These are phyloP conservation scores for Biston stratarius DNA, from an alignment of 2,888 invertebrate species.

Conservation along the genomic window DNA sequence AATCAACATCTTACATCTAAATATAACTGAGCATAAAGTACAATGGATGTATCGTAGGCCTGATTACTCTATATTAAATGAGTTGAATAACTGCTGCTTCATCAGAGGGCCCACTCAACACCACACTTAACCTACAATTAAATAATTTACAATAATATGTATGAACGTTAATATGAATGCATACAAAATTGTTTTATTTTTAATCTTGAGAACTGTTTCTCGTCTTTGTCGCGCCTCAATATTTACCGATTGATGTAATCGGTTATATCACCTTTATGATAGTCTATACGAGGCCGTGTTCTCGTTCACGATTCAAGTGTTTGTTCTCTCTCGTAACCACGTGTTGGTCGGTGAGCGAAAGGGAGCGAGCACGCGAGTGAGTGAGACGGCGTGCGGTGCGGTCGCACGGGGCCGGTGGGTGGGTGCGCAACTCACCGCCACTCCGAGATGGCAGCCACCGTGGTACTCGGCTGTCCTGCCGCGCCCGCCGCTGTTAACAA, in stretches of 20 bases:
- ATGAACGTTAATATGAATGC: slow-evolving; percentile 76
- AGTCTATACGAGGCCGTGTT: slow-evolving; percentile 8
- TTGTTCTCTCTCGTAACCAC: slow-evolving; percentile 1
- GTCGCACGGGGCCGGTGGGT: slow-evolving; percentile 35
- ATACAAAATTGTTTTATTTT: slow-evolving; percentile 63
- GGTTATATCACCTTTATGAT: slow-evolving; percentile 20
- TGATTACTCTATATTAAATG: slow-evolving; percentile 51
- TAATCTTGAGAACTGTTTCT: slow-evolving; percentile 44
- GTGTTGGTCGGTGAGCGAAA: background rate
- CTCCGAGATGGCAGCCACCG: slow-evolving; percentile 85
- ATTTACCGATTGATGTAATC: slow-evolving; percentile 45
- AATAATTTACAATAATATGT: slow-evolving; percentile 81
- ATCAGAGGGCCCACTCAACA: slow-evolving; percentile 62
- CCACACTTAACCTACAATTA: slow-evolving; percentile 66
- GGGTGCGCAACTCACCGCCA: slow-evolving; percentile 83
- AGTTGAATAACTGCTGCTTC: slow-evolving; percentile 53
- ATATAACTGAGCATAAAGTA: slow-evolving; percentile 84
- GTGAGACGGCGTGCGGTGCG: background rate
- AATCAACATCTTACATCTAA: slow-evolving; percentile 64
- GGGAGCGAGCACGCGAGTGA: background rate
- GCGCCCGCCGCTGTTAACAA: slow-evolving; percentile 64
- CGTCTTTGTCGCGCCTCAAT: slow-evolving; percentile 52
- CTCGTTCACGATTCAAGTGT: background rate
- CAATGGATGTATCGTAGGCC: slow-evolving; percentile 69
- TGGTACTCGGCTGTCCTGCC: slow-evolving; percentile 86